phyloP scores from a whole-genome alignment of 2,797 vertebrate species.

The Triplophysa yarkandensis region DNA sequence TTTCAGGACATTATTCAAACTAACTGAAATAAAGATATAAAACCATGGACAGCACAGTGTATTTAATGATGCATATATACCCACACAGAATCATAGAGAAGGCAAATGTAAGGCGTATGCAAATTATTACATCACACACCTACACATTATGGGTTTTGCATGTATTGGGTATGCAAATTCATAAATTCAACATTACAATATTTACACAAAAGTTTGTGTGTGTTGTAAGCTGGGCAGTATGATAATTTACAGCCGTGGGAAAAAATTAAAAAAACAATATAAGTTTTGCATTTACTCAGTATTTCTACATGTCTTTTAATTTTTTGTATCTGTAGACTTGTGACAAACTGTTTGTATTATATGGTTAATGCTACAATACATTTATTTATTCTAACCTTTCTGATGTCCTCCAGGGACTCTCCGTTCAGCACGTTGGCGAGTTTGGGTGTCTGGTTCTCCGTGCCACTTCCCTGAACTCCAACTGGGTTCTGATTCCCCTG shows the following conservation, averaged over 20 bases:
- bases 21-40: neutral
- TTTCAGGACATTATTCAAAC: neutral
- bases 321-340: no score
- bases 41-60: neutral
- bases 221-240: neutral
- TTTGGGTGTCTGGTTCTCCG: conserved; percentile 79
- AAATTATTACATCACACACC: conserved; percentile 6
- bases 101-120: conserved; percentile 11
- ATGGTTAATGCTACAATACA: no score
- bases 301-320: no score
- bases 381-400: conserved; percentile 81
- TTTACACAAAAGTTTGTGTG: neutral
- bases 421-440: conserved; percentile 93
- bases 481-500: conserved; percentile 78
- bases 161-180: conserved; percentile 2
- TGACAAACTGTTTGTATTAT: no score
- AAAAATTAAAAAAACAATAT: no score
- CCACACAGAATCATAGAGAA: neutral
- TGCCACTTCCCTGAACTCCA: conserved; percentile 55
- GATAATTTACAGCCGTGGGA: neutral
- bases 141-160: conserved; percentile 4
- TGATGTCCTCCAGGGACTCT: conserved; percentile 95
- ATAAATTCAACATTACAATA: conserved; percentile 4
- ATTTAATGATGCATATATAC: neutral
- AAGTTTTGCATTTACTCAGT: no score